Evolutionary conservation across 2,888 invertebrate genomes (phyloP), one percentile per base, ranked within the genome.

Genomic region (Ochlodes sylvanus): DNA sequence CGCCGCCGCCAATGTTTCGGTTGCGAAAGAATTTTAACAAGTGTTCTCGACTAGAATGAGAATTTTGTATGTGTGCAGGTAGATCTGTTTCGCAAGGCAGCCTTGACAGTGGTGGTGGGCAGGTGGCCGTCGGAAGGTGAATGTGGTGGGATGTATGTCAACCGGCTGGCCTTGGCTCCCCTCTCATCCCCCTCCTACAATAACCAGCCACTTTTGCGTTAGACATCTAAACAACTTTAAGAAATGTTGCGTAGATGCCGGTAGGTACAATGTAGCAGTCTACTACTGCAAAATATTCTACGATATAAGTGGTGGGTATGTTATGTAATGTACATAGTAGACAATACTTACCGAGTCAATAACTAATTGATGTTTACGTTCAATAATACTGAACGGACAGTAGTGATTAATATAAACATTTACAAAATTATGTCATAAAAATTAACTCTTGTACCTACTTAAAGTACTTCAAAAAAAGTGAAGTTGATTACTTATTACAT

Each of bases 101-200:
- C 92, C 92, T 92, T 92, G 92, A 86, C 92, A 92, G 83, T 92
- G 89, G 85, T 81, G 85, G 81, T 80, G 81, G 82, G 82, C 86
- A 84, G 82, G 82, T 84, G 85, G 80, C 85, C 85, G 88, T 83
- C 89, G 87, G 87, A 88, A 90, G 90, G 91, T 91, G 91, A 92
- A 89, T 90, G 89, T 87, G 83, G 87, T 84, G 87, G 88, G 88
- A 90, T 90, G 87, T 89, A 74, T 87, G 89, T 88, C 89, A 86
- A 81, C 82, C 85, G 81, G 85, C 77, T 82, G 89, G 88, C 92
- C 92, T 90, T 92, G 90, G 87, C 87, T 88, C 89, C 87, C 87
- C 88, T 79, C 85, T 84, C 80, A 86, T 81, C 85, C 86, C 82
- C 73, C 77, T 76, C 75, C 76, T 77, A 75, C 78, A 78, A 80